A percentile compares a stretch with the other conserved stretches of the same genome.
phyloP scores from a whole-genome alignment of 2,797 vertebrate species.

The Clarias laeviceps region DNA sequence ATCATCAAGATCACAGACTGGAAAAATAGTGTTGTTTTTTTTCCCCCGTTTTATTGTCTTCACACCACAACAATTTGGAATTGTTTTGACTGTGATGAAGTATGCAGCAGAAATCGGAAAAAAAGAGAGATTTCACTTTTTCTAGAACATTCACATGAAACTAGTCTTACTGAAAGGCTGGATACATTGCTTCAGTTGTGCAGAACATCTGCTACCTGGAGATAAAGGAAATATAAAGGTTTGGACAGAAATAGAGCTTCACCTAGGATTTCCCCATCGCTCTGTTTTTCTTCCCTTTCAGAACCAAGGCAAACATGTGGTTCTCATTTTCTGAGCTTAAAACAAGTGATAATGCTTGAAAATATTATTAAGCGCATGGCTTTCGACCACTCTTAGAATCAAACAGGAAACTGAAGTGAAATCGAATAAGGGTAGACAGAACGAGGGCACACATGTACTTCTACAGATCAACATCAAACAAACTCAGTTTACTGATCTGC shows the following conservation, averaged over 20 bases:
- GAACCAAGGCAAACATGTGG: constrained; percentile 56
- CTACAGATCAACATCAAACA: background rate
- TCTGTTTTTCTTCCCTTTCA: constrained; percentile 23
- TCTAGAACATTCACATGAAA: background rate
- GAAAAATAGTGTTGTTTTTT: constrained; percentile 53
- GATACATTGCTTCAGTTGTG: constrained; percentile 50
- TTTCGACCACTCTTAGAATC: constrained; percentile 28
- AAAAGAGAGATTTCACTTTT: background rate
- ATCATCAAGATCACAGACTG: constrained; percentile 68
- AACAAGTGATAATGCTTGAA: constrained; percentile 60
- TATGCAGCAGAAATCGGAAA: background rate
- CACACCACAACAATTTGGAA: constrained; percentile 69
- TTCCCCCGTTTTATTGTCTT: constrained; percentile 64
- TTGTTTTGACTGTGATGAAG: constrained; percentile 54
- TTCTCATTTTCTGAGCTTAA: constrained; percentile 63
- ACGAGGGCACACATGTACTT: background rate
- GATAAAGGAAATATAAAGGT: constrained; percentile 63
- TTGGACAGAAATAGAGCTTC: constrained; percentile 59
- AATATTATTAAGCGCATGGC: constrained; percentile 45
- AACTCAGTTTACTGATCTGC: background rate
- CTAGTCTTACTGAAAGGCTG: background rate
- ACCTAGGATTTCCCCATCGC: background rate
- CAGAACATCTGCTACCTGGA: constrained; percentile 55
- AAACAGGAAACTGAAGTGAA: constrained; percentile 36
- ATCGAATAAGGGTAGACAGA: constrained; percentile 11